These are phyloP conservation scores for Alloplasta piceator DNA, from an alignment of 2,888 invertebrate species.

Conservation along the genomic window DNA sequence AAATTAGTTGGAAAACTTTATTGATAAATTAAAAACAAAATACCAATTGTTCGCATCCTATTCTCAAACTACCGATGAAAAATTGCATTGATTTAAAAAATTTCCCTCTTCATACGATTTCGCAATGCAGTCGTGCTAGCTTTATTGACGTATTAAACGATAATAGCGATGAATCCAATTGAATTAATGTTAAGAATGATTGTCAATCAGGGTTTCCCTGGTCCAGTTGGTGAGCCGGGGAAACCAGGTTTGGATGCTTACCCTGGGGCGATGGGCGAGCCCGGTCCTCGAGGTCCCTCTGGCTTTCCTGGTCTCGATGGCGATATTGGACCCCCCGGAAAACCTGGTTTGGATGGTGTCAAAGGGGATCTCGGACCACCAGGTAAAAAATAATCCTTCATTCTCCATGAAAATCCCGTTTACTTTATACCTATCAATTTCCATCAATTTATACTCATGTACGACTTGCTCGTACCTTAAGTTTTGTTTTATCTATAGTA, in stretches of 20 bases:
- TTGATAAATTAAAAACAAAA: too few species aligned
- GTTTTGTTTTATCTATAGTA: too few species aligned
- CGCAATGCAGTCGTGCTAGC: too few species aligned
- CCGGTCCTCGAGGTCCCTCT: slow-evolving; percentile 86
- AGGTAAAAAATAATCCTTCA: slow-evolving; percentile 73
- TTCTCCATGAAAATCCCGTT: too few species aligned
- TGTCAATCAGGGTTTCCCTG: slow-evolving; percentile 84
- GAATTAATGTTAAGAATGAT: slow-evolving; percentile 8
- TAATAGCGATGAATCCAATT: not conserved
- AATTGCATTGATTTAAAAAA: too few species aligned
- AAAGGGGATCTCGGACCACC: slow-evolving; percentile 85
- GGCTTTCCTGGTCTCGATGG: slow-evolving; percentile 90
- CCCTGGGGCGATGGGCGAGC: slow-evolving; percentile 86
- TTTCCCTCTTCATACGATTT: too few species aligned
- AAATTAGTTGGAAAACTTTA: too few species aligned
- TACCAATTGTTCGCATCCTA: too few species aligned
- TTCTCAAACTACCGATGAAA: too few species aligned
- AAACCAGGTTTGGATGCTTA: slow-evolving; percentile 86
- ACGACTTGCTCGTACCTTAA: too few species aligned
- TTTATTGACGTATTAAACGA: not conserved
- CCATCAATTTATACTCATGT: too few species aligned
- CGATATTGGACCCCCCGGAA: slow-evolving; percentile 87
- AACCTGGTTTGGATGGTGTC: slow-evolving; percentile 84
- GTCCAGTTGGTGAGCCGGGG: slow-evolving; percentile 86
- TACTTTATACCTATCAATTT: too few species aligned